A percentile compares a stretch with the other conserved stretches of the same genome.
Conservation (phyloP, 2,797 vertebrate species). For the Hoplostethus mediterraneus region DNA sequence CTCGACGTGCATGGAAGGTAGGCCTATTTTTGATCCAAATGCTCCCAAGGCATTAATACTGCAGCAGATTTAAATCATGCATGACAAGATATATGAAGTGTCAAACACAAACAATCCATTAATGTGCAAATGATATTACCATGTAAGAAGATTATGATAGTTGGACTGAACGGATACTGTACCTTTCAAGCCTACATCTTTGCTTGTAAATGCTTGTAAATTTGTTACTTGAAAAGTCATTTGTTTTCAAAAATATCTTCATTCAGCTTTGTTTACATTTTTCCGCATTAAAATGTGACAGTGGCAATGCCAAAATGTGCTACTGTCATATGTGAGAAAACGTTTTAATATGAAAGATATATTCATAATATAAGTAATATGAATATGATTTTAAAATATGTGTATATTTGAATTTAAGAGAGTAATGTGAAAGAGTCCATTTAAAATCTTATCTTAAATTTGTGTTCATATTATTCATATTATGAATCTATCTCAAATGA, state of each 20-base stretch:
- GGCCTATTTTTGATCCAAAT: slow-evolving; percentile 14
- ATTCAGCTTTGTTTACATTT: too few species aligned
- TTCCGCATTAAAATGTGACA: too few species aligned
- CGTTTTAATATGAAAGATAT: too few species aligned
- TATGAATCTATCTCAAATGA: background rate
- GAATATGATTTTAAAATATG: too few species aligned
- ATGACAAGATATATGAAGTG: slow-evolving; percentile 27
- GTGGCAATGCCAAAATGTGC: too few species aligned
- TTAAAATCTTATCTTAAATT: too few species aligned
- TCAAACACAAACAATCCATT: slow-evolving; percentile 29
- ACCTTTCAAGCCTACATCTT: background rate
- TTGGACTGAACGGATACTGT: background rate
- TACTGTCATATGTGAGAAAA: too few species aligned
- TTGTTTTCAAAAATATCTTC: too few species aligned
- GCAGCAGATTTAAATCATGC: slow-evolving; percentile 37
- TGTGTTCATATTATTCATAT: too few species aligned
- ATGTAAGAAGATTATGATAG: background rate
- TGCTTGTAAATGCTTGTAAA: background rate
- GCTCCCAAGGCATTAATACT: slow-evolving; percentile 8
- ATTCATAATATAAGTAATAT: too few species aligned
- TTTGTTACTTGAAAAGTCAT: background rate
- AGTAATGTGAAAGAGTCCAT: too few species aligned
- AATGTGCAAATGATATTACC: slow-evolving; percentile 21
- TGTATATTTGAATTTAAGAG: too few species aligned
- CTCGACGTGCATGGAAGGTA: slow-evolving; percentile 21